These are phyloP conservation scores for Dorcus parallelipipedus DNA, from an alignment of 2,888 invertebrate genomes.

Conservation along the genomic window DNA sequence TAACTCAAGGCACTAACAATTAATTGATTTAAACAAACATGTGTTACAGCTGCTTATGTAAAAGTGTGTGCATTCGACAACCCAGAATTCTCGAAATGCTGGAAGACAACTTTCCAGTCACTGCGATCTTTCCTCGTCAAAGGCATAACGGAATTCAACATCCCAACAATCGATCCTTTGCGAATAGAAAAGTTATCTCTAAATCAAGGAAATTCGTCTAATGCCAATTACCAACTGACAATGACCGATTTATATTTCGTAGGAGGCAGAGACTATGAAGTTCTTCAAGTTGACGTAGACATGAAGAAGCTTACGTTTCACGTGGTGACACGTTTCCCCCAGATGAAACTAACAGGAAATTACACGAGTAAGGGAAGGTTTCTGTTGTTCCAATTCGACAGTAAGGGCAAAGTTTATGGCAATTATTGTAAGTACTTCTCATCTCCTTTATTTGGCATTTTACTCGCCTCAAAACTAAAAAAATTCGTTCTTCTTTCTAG, in stretches of 20 bases:
- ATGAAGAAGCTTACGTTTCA: conserved; percentile 2
- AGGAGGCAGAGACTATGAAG: conserved; percentile 30
- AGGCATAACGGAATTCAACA: conserved; percentile 37
- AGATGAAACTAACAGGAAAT: conserved; percentile 30
- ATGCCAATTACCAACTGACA: conserved; percentile 31
- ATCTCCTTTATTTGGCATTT: not conserved
- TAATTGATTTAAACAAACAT: too few relatives aligned
- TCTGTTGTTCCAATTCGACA: conserved; percentile 29
- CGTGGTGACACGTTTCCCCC: conserved; percentile 9
- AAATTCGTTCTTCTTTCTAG: not conserved
- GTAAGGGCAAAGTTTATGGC: conserved; percentile 16
- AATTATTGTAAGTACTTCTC: conserved; percentile 1
- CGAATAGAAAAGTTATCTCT: conserved; percentile 30
- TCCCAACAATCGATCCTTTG: conserved; percentile 38
- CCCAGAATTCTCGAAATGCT: conserved; percentile 35
- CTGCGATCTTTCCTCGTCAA: conserved; percentile 32
- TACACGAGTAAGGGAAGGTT: conserved; percentile 37
- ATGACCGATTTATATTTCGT: conserved; percentile 27
- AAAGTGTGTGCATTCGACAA: conserved; percentile 34
- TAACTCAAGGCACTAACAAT: too few relatives aligned
- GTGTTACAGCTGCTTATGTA: conserved; percentile 20
- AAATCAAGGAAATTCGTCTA: conserved; percentile 29
- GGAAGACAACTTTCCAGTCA: conserved; percentile 31
- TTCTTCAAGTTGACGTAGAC: conserved; percentile 22
- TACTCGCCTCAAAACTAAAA: not conserved